Conservation (phyloP, 1,140 invertebrate species). For the Harlomillsia oculata region DNA sequence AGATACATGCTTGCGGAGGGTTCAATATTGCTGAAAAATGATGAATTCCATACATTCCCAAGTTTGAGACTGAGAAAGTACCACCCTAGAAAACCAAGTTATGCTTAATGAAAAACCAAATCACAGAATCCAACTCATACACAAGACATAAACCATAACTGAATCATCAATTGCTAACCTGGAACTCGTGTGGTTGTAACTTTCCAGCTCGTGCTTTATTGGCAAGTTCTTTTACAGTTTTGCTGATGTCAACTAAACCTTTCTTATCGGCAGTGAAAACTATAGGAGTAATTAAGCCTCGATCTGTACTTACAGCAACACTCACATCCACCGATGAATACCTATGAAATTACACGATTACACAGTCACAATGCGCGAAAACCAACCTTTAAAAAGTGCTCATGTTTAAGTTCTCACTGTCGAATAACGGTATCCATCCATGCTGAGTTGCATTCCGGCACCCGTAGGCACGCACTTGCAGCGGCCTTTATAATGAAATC, state of each 20-base stretch:
- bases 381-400: background rate
- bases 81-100: slow-evolving; percentile 47
- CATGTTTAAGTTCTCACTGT: slow-evolving; percentile 58
- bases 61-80: slow-evolving; percentile 81
- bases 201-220: slow-evolving; percentile 85
- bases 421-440: slow-evolving; percentile 93
- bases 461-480: slow-evolving; percentile 78
- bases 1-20: slow-evolving; percentile 59
- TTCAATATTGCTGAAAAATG: slow-evolving; percentile 60
- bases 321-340: slow-evolving; percentile 88
- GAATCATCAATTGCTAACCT: slow-evolving; percentile 54
- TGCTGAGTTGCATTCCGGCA: slow-evolving; percentile 89
- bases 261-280: slow-evolving; percentile 87
- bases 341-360: slow-evolving; percentile 47
- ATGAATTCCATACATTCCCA: slow-evolving; percentile 93
- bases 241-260: slow-evolving; percentile 79
- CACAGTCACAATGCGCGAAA: too few species aligned
- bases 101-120: too few species aligned
- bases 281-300: slow-evolving; percentile 95
- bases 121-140: too few species aligned
- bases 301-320: slow-evolving; percentile 91
- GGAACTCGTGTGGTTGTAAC: slow-evolving; percentile 92
- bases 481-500: slow-evolving; percentile 96
- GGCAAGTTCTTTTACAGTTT: slow-evolving; percentile 74
- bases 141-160: background rate